These are phyloP conservation scores for Sapajus apella DNA, from an alignment of 2,113 vertebrate genomes.

Conservation along the genomic window DNA sequence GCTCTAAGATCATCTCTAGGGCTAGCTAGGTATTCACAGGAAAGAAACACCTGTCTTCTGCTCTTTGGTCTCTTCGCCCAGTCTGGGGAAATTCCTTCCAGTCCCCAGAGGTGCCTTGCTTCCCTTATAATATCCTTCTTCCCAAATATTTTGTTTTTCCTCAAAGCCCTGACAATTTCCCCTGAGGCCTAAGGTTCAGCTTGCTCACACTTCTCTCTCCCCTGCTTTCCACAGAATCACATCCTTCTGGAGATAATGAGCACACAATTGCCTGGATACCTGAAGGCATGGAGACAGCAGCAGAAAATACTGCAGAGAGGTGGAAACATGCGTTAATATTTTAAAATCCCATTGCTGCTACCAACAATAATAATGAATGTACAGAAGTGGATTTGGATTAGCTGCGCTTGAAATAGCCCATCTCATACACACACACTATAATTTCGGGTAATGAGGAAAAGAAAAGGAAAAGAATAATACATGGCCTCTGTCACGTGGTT, in stretches of 20 bases:
- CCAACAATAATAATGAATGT: background rate
- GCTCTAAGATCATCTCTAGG: background rate
- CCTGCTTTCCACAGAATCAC: background rate
- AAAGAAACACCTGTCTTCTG: background rate
- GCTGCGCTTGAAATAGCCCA: background rate
- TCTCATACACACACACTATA: background rate
- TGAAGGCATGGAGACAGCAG: background rate
- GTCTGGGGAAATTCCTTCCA: background rate
- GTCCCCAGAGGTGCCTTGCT: background rate
- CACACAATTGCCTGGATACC: background rate
- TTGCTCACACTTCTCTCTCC: rapidly evolving
- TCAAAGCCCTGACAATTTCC: background rate
- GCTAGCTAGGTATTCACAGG: background rate
- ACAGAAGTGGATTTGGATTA: background rate
- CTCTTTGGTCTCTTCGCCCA: background rate
- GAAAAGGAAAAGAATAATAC: background rate
- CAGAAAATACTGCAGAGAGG: background rate
- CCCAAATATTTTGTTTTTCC: background rate
- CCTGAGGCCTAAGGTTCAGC: background rate
- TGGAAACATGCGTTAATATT: constrained; percentile 36
- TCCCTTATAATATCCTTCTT: background rate
- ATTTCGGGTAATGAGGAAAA: background rate
- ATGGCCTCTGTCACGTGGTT: background rate
- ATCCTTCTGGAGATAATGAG: background rate
- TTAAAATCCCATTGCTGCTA: constrained; percentile 1